Base-by-base conservation (phyloP, 2,113 vertebrate genomes). In the Chrysochloris asiatica region DNA sequence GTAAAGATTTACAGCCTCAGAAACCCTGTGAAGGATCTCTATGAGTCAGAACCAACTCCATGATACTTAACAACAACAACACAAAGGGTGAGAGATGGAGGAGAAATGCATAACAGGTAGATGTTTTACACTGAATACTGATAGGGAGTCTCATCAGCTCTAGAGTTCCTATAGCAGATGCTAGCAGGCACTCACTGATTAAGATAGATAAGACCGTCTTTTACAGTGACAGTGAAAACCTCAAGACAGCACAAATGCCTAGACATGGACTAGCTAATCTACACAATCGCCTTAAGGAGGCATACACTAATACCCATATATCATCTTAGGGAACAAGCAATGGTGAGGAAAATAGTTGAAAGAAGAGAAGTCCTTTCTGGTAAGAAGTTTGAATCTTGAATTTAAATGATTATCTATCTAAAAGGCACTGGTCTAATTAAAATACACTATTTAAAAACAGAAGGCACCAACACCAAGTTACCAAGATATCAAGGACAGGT, bases 381-480 rank as follows among this genome's bases (percentile, higher is more conserved):
- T 83, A 73, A 86, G 24, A 83, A 63, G 22, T 86, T 33, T 45
- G 28, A 76, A 26, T 59, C n/a, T 47, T 89, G 45, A 86, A 89
- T 90, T 81, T 88, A 16, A 90, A 54, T 36, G n/a, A n/a, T n/a
- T n/a, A n/a, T n/a, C n/a, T n/a, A n/a, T n/a, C n/a, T n/a, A n/a
- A n/a, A n/a, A n/a, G n/a, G n/a, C n/a, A n/a, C n/a, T n/a, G n/a
- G n/a, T n/a, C n/a, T 75, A 81, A 78, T 33, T 63, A 91, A 59
- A 67, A 91, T 5, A 79, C 50, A 47, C 38, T 65, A 77, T 67
- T 72, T 89, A 54, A 83, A 95, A 92, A 92, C 14, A 61, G 9
- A 86, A 69, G 10, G 61, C 12, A 38, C 33, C 41, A 45, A 14
- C 12, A 45, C 22, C 45, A 38, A 13, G 12, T 54, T 50, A 78